These are phyloP conservation scores for Cryptus viduatorius DNA, from an alignment of 2,888 invertebrate genomes.

Conservation along the genomic window DNA sequence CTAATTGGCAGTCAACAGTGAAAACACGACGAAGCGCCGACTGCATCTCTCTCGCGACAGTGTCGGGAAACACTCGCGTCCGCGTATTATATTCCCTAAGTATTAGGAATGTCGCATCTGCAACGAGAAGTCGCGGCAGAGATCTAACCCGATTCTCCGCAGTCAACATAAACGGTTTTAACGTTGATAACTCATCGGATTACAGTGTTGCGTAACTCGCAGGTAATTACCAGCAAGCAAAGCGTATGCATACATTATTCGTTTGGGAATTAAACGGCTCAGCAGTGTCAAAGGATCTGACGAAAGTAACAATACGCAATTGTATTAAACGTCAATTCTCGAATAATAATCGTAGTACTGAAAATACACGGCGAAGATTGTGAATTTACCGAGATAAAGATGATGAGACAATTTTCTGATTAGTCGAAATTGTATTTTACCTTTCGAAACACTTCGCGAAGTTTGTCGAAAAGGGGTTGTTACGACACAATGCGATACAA, in stretches of 20 bases:
- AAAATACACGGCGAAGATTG: neutral
- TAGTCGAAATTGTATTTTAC: constrained; percentile 35
- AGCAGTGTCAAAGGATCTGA: neutral
- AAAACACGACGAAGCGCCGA: constrained; percentile 30
- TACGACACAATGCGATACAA: constrained; percentile 15
- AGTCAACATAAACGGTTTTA: constrained; percentile 18
- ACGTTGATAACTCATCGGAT: constrained; percentile 42
- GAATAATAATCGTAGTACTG: neutral
- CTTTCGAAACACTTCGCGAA: constrained; percentile 23
- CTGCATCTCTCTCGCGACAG: constrained; percentile 24
- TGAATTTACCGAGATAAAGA: neutral
- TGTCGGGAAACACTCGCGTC: neutral
- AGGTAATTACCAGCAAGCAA: constrained; percentile 26
- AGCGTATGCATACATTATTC: neutral
- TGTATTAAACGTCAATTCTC: neutral
- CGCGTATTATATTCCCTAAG: neutral
- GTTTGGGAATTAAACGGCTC: neutral
- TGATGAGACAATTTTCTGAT: constrained; percentile 20
- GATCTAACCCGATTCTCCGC: constrained; percentile 19
- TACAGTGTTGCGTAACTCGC: constrained; percentile 38
- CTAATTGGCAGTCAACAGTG: constrained; percentile 69
- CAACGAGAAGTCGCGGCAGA: no score
- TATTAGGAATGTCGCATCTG: neutral
- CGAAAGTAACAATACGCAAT: neutral
- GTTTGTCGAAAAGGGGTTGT: constrained; percentile 22